Percentiles rank a stretch among this genome's conserved stretches.
Evolutionary conservation across 2,888 invertebrate species (phyloP).

Genomic region (Herminia tarsipennalis): DNA sequence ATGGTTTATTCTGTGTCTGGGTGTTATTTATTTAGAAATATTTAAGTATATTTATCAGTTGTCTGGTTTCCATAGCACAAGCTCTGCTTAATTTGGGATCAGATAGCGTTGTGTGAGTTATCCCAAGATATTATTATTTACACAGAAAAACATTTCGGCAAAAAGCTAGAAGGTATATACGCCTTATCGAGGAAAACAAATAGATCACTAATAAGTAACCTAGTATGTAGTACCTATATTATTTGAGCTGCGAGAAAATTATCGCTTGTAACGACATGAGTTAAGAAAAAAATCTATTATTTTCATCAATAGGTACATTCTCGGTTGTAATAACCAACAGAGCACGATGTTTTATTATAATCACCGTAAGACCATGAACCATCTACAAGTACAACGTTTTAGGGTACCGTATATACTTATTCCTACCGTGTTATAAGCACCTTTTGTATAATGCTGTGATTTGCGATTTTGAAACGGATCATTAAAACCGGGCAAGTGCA

Average conservation of each 20-base stretch:
- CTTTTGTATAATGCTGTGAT: too few relatives aligned
- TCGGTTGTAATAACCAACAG: constrained; percentile 23
- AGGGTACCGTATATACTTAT: constrained; percentile 8
- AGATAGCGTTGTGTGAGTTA: too few relatives aligned
- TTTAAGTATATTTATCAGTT: too few relatives aligned
- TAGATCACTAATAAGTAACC: too few relatives aligned
- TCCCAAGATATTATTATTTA: neutral
- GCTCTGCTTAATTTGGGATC: too few relatives aligned
- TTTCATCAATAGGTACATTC: constrained; percentile 30
- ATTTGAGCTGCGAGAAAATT: constrained; percentile 7
- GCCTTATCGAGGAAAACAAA: constrained; percentile 6
- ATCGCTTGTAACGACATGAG: constrained; percentile 7
- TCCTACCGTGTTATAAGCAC: too few relatives aligned
- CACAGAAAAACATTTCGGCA: neutral
- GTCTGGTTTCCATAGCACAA: too few relatives aligned
- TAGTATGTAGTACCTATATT: neutral
- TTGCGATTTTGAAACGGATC: too few relatives aligned
- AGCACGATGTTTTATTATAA: constrained; percentile 34
- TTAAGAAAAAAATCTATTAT: constrained; percentile 22
- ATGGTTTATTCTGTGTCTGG: too few relatives aligned
- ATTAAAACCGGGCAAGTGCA: too few relatives aligned
- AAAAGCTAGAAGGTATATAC: constrained; percentile 4
- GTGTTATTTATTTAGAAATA: too few relatives aligned
- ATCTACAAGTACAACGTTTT: constrained; percentile 27
- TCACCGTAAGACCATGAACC: constrained; percentile 52